These are phyloP conservation scores for Ploceus nigricollis DNA, from an alignment of 2,113 vertebrate genomes.

Conservation along the genomic window DNA sequence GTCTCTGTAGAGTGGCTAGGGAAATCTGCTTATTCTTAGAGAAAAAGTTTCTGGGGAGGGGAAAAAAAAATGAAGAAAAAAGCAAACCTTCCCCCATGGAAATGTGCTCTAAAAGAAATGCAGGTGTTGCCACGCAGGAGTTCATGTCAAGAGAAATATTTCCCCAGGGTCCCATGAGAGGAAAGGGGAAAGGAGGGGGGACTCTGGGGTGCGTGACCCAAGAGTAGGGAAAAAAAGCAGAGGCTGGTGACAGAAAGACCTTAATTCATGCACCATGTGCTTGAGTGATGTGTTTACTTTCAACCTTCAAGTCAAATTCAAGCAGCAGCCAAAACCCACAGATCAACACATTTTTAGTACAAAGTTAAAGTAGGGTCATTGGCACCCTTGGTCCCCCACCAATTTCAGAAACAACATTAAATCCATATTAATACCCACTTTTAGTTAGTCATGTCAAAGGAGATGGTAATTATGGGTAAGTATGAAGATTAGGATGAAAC, in stretches of 20 bases:
- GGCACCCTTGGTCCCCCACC: not conserved
- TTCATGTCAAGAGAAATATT: constrained; percentile 71
- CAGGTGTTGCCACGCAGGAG: constrained; percentile 60
- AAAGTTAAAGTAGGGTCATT: constrained; percentile 25
- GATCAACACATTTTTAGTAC: constrained; percentile 39
- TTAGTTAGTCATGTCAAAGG: constrained; percentile 11
- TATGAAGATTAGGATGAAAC: constrained; percentile 18
- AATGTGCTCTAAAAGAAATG: constrained; percentile 46
- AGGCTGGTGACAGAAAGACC: constrained; percentile 66
- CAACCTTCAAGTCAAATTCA: constrained; percentile 64
- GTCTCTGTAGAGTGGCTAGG: constrained; percentile 4
- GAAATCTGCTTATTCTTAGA: constrained; percentile 33
- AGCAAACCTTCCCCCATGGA: not conserved
- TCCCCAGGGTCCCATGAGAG: constrained; percentile 64
- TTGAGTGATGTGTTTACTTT: constrained; percentile 74
- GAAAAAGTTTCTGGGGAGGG: constrained; percentile 49
- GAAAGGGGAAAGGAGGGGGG: constrained; percentile 48
- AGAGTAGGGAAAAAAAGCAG: constrained; percentile 21
- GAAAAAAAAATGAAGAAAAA: not conserved
- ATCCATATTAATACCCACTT: constrained; percentile 22
- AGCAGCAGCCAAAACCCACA: constrained; percentile 48
- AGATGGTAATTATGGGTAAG: constrained; percentile 44
- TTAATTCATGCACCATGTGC: constrained; percentile 64
- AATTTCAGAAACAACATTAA: constrained; percentile 19
- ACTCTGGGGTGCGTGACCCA: constrained; percentile 47